Conservation (phyloP, 2,888 invertebrate genomes). For the Norana najaformis region DNA sequence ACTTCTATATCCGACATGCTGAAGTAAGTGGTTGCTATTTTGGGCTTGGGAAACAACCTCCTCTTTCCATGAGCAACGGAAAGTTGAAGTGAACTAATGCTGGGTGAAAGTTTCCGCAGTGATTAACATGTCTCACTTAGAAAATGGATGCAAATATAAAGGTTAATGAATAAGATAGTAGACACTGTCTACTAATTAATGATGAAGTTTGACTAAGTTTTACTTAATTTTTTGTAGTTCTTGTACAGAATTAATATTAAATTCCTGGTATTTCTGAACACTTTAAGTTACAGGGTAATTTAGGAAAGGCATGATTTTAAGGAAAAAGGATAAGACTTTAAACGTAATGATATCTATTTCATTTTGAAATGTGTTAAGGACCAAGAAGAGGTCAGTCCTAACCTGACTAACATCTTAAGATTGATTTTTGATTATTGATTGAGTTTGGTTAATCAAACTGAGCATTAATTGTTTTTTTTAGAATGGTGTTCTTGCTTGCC, state of each 20-base stretch:
- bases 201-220: not conserved
- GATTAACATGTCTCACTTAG: not conserved
- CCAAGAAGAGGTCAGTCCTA: not conserved
- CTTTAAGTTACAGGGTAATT: not conserved
- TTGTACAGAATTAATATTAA: not conserved
- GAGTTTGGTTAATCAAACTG: not conserved
- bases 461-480: constrained; percentile 58
- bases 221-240: not conserved
- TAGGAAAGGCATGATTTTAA: not conserved
- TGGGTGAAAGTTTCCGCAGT: not conserved
- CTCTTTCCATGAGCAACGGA: not conserved
- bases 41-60: not conserved
- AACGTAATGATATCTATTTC: not conserved
- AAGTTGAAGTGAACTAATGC: not conserved
- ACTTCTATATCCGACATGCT: too few species aligned
- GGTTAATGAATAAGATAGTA: not conserved
- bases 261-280: not conserved
- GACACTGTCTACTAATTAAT: not conserved
- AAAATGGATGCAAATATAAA: not conserved
- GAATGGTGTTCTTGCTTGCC: constrained; percentile 93
- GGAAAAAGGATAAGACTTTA: not conserved
- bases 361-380: not conserved
- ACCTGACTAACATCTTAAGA: not conserved
- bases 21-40: not conserved
- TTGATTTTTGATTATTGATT: not conserved